These are phyloP conservation scores for Prunella fulvescens DNA, from an alignment of 2,113 vertebrate species.

Conservation along the genomic window DNA sequence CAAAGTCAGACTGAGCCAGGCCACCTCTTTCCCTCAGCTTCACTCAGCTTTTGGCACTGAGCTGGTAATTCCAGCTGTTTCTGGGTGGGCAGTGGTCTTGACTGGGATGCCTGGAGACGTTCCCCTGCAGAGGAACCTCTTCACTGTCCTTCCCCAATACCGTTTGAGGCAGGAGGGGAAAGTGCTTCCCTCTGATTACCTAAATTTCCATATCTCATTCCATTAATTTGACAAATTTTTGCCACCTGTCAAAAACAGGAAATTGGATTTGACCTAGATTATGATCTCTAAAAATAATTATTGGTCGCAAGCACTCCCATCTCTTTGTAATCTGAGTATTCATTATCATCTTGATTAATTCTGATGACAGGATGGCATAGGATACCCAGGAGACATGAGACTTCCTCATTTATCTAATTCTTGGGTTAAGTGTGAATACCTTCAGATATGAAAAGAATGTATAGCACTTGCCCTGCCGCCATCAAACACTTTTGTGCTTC, in stretches of 20 bases:
- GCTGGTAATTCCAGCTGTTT: not conserved
- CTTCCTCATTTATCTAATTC: conserved; percentile 61
- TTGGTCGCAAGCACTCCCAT: conserved; percentile 62
- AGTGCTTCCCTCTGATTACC: not conserved
- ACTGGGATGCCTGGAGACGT: not conserved
- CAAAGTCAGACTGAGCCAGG: not conserved
- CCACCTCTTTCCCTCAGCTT: not conserved
- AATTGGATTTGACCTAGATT: conserved; percentile 74
- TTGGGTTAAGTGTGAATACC: conserved; percentile 66
- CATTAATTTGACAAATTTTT: conserved; percentile 62
- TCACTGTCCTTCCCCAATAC: not conserved
- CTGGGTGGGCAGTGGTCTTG: not conserved
- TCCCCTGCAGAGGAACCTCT: not conserved
- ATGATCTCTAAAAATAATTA: conserved; percentile 74
- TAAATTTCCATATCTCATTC: conserved; percentile 20
- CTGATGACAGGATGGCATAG: conserved; percentile 44
- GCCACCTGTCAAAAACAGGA: conserved; percentile 68
- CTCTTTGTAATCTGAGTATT: conserved; percentile 73
- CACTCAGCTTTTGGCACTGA: not conserved
- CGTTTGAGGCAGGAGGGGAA: not conserved
- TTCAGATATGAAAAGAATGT: conserved; percentile 58
- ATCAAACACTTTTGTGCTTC: conserved; percentile 36
- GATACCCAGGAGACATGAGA: conserved; percentile 50
- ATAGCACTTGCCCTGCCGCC: conserved; percentile 36
- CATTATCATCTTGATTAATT: conserved; percentile 72